Evolutionary conservation across 2,888 invertebrate species (phyloP), one percentile per base, ranked within the genome.

Genomic region (Allacma fusca): DNA sequence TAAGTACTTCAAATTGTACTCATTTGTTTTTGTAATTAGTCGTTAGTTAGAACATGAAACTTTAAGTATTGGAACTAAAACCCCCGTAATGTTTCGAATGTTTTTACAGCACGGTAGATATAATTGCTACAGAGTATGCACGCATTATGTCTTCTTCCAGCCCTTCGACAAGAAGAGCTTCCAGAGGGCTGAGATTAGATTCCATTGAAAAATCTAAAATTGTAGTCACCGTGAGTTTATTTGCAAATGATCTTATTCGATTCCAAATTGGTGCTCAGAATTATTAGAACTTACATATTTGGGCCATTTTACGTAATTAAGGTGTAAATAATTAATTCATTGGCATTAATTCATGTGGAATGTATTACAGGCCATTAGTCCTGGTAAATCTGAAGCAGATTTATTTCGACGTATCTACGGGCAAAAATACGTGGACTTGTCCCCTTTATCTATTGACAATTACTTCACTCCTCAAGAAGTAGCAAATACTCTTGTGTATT

Each of bases 381-480:
- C 76, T 0, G 76, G 76, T n/a, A 76, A 76, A 26, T 69, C 43
- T 7, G 68, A 76, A 24, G 24, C 62, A 26, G 76, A 76, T 19
- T 43, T 76, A n/a, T 76, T 69, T 26, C 50, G 62, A 24, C 29
- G 69, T 1, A 24, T 69, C 13, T 70, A 76, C 34, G 76, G 76
- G 0, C 26, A 59, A 13, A 70, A 70, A 13, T 76, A 69, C 26
- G 26, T 62, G 9, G 26, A 76, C n/a, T 4, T 40, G 21, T 16
- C 59, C 0, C 57, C 50, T n/a, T n/a, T 50, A 13, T 26, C 28
- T 13, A 24, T 40, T 21, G 69, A 70, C 21, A 16, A 9, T 23
- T 69, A 70, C 24, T 76, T 76, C 69, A 57, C 68, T 4, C 70
- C 69, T n/a, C 76, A 76, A 28, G 76, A 76, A n/a, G 69, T 76